These are phyloP conservation scores for Equus przewalskii DNA, from an alignment of 2,113 vertebrate species.

Conservation along the genomic window DNA sequence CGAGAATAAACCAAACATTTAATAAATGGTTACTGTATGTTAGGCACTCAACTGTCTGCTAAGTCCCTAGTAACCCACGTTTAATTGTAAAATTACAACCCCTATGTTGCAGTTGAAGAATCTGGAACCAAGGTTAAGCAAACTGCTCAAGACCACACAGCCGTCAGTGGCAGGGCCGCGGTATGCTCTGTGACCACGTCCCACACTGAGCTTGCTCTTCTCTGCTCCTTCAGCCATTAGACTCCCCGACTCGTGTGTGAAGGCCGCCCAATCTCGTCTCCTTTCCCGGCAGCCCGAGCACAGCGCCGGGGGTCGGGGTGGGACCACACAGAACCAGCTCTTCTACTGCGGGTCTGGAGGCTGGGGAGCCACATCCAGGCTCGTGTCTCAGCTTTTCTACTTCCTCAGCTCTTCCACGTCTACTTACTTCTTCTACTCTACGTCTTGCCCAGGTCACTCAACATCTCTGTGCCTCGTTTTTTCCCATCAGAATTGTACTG, in stretches of 20 bases:
- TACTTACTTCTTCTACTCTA: background rate
- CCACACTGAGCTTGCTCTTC: background rate
- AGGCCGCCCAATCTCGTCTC: background rate
- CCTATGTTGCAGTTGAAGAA: background rate
- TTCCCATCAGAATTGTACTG: background rate
- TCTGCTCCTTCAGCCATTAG: background rate
- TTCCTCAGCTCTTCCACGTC: too few species aligned
- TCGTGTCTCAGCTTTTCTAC: background rate
- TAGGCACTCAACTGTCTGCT: background rate
- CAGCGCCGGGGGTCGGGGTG: background rate
- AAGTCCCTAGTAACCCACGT: background rate
- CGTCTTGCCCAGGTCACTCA: background rate
- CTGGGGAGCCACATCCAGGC: background rate
- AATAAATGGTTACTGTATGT: background rate
- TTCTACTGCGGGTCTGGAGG: background rate
- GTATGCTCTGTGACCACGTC: background rate
- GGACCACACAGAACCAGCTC: too few species aligned
- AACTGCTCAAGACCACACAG: background rate
- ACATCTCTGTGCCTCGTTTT: background rate
- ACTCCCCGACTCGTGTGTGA: background rate
- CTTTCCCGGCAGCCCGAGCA: background rate
- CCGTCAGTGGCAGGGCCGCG: background rate
- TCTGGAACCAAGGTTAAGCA: background rate
- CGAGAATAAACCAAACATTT: background rate
- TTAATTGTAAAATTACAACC: background rate